These are phyloP conservation scores for Hydrolagus affinis DNA, from an alignment of 2,113 vertebrate genomes.

Conservation along the genomic window DNA sequence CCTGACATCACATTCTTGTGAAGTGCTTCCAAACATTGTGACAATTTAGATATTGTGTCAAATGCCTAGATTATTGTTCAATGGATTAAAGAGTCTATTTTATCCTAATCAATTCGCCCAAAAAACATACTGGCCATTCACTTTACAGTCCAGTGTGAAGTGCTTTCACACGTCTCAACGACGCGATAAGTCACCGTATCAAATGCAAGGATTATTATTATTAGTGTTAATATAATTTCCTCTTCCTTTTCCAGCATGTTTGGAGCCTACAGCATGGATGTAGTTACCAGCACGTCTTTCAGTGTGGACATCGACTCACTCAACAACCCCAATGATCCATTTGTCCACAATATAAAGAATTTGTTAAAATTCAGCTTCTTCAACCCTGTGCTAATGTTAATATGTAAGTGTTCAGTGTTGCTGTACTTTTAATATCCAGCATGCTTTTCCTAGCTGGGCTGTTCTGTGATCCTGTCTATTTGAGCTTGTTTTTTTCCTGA, in stretches of 20 bases:
- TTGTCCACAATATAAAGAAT: slow-evolving; percentile 61
- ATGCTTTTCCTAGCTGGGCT: not conserved
- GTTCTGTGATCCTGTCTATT: not conserved
- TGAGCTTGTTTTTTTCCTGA: not conserved
- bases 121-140: too few species aligned
- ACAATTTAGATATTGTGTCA: too few species aligned
- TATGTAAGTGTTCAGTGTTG: slow-evolving; percentile 42
- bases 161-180: not conserved
- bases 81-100: too few species aligned
- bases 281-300: slow-evolving; percentile 63
- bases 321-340: slow-evolving; percentile 58
- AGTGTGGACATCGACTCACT: slow-evolving; percentile 62
- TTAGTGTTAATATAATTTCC: not conserved
- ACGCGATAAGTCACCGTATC: not conserved
- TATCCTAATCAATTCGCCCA: too few species aligned
- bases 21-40: too few species aligned
- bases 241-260: slow-evolving; percentile 39
- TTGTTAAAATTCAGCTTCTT: slow-evolving; percentile 54
- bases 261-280: slow-evolving; percentile 56
- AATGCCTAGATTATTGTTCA: too few species aligned
- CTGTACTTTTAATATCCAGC: not conserved
- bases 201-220: not conserved
- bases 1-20: too few species aligned
- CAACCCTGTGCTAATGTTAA: slow-evolving; percentile 44
- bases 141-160: not conserved